Base-by-base conservation (phyloP, 53 echinoderm and acorn worm genomes). In the Mesocentrotus franciscanus region DNA sequence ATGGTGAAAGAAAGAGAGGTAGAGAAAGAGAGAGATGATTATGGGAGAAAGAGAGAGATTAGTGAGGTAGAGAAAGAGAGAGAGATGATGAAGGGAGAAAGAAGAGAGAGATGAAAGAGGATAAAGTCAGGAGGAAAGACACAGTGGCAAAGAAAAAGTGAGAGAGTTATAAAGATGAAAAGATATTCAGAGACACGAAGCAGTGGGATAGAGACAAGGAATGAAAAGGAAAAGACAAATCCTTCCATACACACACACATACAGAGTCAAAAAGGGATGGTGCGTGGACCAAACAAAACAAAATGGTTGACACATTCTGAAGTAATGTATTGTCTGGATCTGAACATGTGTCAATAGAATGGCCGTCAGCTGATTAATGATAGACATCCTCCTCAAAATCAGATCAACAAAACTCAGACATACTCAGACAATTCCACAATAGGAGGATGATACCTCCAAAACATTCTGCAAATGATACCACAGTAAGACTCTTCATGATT, bases 241-340 rank as follows among this genome's bases (percentile, higher is more conserved):
- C 71, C 71, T 27, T 27, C 2, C 8, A 64, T 64, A 20, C 64
- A 49, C 49, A 49, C 49, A 61, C 17, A 71, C 71, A 71, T 71
- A 29, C 71, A 29, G 26, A 71, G 71, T n/a, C 27, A 33, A 76
- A 76, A 30, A 18, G 16, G 18, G 18, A 18, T 64, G 20, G 64
- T 64, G 64, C 14, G 76, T 76, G 76, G 27, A 33, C 76, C 33
- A 76, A 76, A 76, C 76, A 76, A 76, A 76, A 76, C 75, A 75
- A 12, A 11, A 30, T 76, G 76, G n/a, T 10, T n/a, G 76, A 29
- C 14, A 76, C 13, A 33, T 13, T 27, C n/a, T 33, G 27, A 76
- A 76, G 76, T 15, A 27, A 13, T 13, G 33, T 10, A 33, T 33
- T 76, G n/a, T 33, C 76, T 30, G 33, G 33, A 33, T 9, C 33